Conservation (phyloP, 2,888 invertebrate genomes). For the Drosophila acutilabella region DNA sequence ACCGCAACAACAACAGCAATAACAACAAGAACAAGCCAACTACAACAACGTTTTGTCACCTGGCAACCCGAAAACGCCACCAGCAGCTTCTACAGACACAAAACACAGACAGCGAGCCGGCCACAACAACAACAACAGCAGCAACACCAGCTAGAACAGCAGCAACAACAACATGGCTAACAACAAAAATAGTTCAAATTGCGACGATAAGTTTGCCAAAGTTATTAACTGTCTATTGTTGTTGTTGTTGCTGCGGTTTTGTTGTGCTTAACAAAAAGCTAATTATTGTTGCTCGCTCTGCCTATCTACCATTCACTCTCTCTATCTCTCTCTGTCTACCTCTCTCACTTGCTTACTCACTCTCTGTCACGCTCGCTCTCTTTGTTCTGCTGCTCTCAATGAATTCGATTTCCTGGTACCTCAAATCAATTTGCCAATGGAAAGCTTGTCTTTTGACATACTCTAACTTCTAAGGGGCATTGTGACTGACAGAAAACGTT, state of each 20-base stretch:
- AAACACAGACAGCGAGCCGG: slow-evolving; percentile 48
- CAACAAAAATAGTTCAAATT: slow-evolving; percentile 36
- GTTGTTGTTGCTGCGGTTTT: slow-evolving; percentile 23
- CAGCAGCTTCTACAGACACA: slow-evolving; percentile 29
- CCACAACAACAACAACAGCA: slow-evolving; percentile 33
- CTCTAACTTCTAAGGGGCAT: slow-evolving; percentile 6
- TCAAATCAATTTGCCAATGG: slow-evolving; percentile 61
- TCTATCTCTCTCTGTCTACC: slow-evolving; percentile 19
- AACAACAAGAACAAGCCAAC: slow-evolving; percentile 29
- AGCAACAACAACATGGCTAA: slow-evolving; percentile 27
- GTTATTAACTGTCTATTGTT: slow-evolving; percentile 65
- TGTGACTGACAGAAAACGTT: background rate
- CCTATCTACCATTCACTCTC: slow-evolving; percentile 11
- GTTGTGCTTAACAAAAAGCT: slow-evolving; percentile 60
- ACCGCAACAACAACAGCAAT: slow-evolving; percentile 30
- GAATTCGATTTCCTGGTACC: slow-evolving; percentile 45
- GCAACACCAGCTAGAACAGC: slow-evolving; percentile 17
- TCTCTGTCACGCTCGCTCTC: slow-evolving; percentile 3
- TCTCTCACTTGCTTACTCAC: slow-evolving; percentile 22
- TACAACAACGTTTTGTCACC: slow-evolving; percentile 60
- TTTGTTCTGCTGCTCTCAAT: slow-evolving; percentile 20
- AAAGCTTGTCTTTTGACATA: slow-evolving; percentile 49
- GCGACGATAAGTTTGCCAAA: slow-evolving; percentile 63
- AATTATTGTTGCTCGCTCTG: slow-evolving; percentile 51
- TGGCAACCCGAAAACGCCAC: slow-evolving; percentile 59